Evolutionary conservation across 2,113 vertebrate genomes (phyloP).

Genomic region (Poeciliopsis turrubarensis): DNA sequence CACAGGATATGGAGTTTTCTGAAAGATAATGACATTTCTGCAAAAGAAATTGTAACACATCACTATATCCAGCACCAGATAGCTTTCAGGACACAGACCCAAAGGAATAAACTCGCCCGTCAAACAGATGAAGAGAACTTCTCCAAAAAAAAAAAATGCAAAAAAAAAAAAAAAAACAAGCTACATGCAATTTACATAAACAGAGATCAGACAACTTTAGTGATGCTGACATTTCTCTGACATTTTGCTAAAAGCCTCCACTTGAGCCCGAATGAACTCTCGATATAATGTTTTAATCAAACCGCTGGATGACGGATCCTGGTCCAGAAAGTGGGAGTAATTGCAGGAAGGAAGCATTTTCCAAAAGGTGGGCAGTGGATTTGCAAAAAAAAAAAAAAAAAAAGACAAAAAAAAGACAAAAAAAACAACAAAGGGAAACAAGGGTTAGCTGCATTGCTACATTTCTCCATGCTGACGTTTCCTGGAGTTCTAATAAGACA

Average conservation of each 20-base stretch:
- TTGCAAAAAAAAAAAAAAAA: background rate
- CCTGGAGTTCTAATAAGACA: background rate
- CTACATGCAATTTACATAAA: slow-evolving; percentile 24
- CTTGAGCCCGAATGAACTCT: slow-evolving; percentile 17
- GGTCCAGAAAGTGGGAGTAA: slow-evolving; percentile 27
- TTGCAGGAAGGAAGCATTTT: slow-evolving; percentile 2
- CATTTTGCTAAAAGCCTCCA: slow-evolving; percentile 57
- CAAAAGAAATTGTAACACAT: background rate
- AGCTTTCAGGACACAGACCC: background rate
- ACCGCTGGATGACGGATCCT: slow-evolving; percentile 16
- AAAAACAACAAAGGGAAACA: background rate
- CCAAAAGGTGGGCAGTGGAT: background rate
- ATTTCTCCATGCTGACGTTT: background rate
- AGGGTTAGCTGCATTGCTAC: background rate
- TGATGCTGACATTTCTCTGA: slow-evolving; percentile 32
- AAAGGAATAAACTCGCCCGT: background rate
- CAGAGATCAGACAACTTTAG: slow-evolving; percentile 40
- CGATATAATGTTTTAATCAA: slow-evolving; percentile 22
- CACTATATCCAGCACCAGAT: background rate
- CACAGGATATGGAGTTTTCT: background rate
- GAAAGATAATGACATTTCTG: background rate
- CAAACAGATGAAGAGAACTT: background rate
- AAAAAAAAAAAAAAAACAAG: background rate
- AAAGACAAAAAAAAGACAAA: too few species aligned
- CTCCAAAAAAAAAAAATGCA: background rate